phyloP scores from a whole-genome alignment of 1,140 invertebrate genomes.

The Triops cancriformis region DNA sequence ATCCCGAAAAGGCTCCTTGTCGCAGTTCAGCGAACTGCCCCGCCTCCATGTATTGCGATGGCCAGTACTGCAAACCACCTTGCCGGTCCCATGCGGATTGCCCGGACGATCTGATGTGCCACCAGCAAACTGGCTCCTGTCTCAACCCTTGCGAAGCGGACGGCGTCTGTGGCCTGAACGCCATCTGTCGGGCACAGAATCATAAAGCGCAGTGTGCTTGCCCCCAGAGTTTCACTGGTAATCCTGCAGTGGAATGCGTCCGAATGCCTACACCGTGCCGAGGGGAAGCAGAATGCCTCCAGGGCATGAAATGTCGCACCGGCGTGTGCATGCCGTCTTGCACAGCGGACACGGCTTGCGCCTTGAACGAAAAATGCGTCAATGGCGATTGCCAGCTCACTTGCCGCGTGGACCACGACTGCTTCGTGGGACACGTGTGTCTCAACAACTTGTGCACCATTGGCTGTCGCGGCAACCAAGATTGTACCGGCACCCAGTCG shows the following conservation, averaged over 20 bases:
- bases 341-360: conserved; percentile 67
- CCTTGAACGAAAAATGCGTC: conserved; percentile 81
- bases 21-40: conserved; percentile 60
- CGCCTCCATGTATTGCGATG: conserved; percentile 69
- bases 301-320: conserved; percentile 60
- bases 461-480: conserved; percentile 75
- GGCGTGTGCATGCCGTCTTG: conserved; percentile 69
- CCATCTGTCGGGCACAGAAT: conserved; percentile 63
- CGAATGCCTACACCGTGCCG: conserved; percentile 56
- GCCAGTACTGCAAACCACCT: conserved; percentile 64
- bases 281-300: conserved; percentile 55
- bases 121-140: conserved; percentile 61
- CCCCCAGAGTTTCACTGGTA: conserved; percentile 72
- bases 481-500: conserved; percentile 71
- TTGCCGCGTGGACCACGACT: conserved; percentile 80
- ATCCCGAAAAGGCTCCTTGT: conserved; percentile 62
- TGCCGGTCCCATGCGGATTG: conserved; percentile 75
- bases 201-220: conserved; percentile 73
- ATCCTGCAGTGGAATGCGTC: conserved; percentile 69
- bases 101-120: conserved; percentile 62
- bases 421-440: conserved; percentile 82
- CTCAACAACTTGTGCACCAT: conserved; percentile 71
- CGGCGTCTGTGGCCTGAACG: conserved; percentile 76
- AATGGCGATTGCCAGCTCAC: conserved; percentile 70
- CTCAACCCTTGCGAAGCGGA: conserved; percentile 61